phyloP scores from a whole-genome alignment of 2,113 vertebrate genomes.

The Corythaixoides concolor region DNA sequence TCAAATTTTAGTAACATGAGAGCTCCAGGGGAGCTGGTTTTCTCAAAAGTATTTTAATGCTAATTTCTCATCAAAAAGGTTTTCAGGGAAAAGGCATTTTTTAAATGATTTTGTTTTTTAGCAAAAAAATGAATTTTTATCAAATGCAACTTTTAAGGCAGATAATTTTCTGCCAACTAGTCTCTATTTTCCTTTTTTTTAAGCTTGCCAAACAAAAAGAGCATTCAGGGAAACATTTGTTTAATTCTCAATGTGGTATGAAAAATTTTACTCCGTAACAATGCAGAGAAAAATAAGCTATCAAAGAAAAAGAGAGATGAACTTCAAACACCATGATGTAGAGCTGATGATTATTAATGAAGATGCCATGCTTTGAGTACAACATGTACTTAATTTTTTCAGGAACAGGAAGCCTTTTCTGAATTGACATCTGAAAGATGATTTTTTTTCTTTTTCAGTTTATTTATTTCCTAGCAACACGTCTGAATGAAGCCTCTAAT shows the following conservation, averaged over 20 bases:
- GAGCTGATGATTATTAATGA: not conserved
- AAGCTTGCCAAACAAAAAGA: not conserved
- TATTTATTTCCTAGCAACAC: not conserved
- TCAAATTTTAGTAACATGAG: not conserved
- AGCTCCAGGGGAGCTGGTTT: not conserved
- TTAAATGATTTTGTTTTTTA: not conserved
- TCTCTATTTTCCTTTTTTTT: not conserved
- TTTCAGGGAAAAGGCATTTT: not conserved
- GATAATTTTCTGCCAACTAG: not conserved
- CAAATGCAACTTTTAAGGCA: fast-evolving
- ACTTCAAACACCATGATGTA: not conserved
- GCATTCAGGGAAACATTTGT: not conserved
- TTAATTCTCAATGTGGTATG: not conserved
- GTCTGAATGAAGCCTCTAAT: not conserved
- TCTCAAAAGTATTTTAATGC: not conserved
- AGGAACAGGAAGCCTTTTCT: not conserved
- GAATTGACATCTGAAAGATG: not conserved
- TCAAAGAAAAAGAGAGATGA: not conserved
- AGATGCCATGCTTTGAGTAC: not conserved
- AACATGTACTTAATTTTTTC: not conserved
- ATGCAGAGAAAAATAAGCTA: not conserved
- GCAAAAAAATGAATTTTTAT: not conserved
- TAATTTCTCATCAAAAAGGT: not conserved
- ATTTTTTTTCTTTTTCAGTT: not conserved
- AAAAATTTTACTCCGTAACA: not conserved